Percentiles rank a stretch among this genome's conserved stretches.
Evolutionary conservation across 2,113 vertebrate genomes (phyloP).

Genomic region (Trichechus manatus): DNA sequence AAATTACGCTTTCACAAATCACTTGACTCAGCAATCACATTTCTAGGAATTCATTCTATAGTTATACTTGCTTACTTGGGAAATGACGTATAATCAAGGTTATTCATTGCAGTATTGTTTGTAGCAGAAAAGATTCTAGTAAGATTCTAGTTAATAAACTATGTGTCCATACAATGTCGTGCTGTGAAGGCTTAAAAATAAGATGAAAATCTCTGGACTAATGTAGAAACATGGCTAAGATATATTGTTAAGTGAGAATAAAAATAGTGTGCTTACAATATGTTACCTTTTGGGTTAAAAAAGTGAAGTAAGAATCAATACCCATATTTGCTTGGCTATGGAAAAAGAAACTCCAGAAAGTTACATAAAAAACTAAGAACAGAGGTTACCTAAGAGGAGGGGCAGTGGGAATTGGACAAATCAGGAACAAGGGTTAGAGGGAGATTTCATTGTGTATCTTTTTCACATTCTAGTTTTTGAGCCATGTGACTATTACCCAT

Average conservation of each 20-base stretch:
- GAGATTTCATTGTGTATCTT: background rate
- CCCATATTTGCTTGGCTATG: background rate
- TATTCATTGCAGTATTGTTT: constrained; percentile 34
- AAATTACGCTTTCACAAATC: background rate
- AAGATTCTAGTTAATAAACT: constrained; percentile 60
- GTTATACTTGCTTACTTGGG: background rate
- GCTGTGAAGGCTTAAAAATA: background rate
- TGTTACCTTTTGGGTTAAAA: background rate
- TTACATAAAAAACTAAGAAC: background rate
- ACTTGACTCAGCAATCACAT: background rate
- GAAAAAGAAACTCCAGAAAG: background rate
- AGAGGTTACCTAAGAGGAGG: background rate
- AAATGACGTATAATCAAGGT: background rate
- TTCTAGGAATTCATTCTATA: constrained; percentile 11
- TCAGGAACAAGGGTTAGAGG: background rate
- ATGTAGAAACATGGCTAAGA: background rate
- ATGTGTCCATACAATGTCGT: background rate
- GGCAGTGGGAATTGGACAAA: background rate
- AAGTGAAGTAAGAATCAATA: background rate
- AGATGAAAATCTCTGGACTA: background rate
- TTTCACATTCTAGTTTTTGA: background rate
- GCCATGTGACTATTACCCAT: background rate
- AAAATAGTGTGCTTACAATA: background rate
- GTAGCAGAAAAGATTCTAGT: background rate
- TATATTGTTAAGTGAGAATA: background rate